Conservation (phyloP, 2,797 vertebrate genomes). For the Oryzias dopingdopingensis region DNA sequence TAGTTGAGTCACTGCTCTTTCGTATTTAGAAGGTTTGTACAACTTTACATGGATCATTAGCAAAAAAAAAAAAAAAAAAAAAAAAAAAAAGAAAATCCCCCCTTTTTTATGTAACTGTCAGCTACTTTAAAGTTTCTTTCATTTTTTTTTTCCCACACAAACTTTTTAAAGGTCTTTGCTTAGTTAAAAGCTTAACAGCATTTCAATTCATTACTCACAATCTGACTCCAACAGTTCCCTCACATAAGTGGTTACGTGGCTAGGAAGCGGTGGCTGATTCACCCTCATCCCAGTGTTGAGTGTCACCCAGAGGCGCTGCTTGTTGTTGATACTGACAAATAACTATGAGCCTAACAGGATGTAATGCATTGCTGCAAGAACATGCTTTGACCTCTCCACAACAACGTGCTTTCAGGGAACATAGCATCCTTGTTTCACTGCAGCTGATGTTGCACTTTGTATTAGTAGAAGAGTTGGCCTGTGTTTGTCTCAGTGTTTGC, state of each 20-base stretch:
- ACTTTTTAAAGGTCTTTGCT: slow-evolving; percentile 1
- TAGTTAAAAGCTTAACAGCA: slow-evolving; percentile 13
- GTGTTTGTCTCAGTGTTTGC: neutral
- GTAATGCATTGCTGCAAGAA: slow-evolving; percentile 20
- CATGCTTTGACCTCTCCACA: slow-evolving; percentile 14
- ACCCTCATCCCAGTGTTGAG: slow-evolving; percentile 18
- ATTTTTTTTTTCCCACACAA: slow-evolving; percentile 13
- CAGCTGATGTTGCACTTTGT: neutral
- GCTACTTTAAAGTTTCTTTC: slow-evolving; percentile 25
- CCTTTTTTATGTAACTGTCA: slow-evolving; percentile 15
- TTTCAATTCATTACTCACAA: slow-evolving; percentile 36
- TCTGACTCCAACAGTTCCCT: slow-evolving; percentile 18
- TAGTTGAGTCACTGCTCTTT: too few relatives aligned
- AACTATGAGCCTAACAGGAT: slow-evolving; percentile 38
- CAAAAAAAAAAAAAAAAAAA: slow-evolving; percentile 1
- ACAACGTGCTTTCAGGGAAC: slow-evolving; percentile 2
- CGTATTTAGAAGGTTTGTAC: too few relatives aligned
- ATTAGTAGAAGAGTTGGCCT: neutral
- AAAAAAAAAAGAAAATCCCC: slow-evolving; percentile 5
- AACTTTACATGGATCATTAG: too few relatives aligned
- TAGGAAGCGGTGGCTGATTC: slow-evolving; percentile 39
- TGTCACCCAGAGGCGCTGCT: slow-evolving; percentile 37
- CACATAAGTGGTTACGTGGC: slow-evolving; percentile 26
- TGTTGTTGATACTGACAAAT: slow-evolving; percentile 31
- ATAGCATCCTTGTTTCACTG: slow-evolving; percentile 8